phyloP scores from a whole-genome alignment of 1,140 invertebrate species.

The Tetraneura akinire region DNA sequence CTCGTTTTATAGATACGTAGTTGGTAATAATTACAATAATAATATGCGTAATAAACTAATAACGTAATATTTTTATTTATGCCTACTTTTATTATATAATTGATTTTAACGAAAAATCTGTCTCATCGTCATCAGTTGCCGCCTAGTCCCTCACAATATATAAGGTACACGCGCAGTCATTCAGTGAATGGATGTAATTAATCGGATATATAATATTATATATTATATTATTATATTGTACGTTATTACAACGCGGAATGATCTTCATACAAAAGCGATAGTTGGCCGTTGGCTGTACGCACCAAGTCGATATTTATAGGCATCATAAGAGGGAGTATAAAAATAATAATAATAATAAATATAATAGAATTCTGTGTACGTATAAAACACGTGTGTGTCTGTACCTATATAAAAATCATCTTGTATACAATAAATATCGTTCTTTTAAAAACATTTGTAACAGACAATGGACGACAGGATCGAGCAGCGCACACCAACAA shows the following conservation, averaged over 20 bases:
- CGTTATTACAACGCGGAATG: conserved; percentile 1
- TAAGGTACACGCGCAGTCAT: no score
- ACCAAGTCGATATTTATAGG: background rate
- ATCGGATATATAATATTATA: background rate
- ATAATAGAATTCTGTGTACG: conserved; percentile 30
- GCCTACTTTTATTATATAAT: no score
- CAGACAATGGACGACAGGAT: conserved; percentile 34
- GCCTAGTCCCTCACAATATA: no score
- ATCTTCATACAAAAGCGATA: conserved; percentile 30
- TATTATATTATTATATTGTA: background rate
- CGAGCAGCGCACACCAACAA: conserved; percentile 33
- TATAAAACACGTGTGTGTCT: conserved; percentile 17
- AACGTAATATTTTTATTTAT: no score
- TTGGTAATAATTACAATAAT: no score
- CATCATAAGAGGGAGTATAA: conserved; percentile 16
- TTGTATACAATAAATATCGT: conserved; percentile 43
- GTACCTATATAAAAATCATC: conserved; percentile 46
- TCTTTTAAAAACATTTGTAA: conserved; percentile 49
- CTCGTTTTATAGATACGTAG: no score
- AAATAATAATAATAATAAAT: conserved; percentile 34
- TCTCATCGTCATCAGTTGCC: no score
- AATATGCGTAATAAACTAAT: no score
- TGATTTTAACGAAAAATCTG: background rate
- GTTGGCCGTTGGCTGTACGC: conserved; percentile 9
- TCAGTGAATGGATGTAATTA: background rate